Base-by-base conservation (phyloP, 2,888 invertebrate species). In the Tetragonisca angustula region DNA sequence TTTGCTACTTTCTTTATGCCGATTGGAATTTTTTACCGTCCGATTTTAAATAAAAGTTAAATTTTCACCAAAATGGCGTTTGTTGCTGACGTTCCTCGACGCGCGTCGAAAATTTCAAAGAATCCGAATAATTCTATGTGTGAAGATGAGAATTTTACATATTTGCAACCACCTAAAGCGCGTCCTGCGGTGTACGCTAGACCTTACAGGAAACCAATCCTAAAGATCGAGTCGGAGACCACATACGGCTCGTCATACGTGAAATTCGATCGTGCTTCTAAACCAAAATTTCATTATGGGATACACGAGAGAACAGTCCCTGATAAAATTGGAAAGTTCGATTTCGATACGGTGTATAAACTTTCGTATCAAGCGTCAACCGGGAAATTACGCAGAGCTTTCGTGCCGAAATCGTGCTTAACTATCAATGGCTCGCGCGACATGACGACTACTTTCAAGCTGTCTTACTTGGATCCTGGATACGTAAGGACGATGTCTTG, bases 401-500 rank as follows among this genome's bases (percentile, higher is more conserved):
- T 87, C 68, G 74, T 85, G 64, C 90, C 90, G 0, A 79, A 15
- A 74, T 17, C 81, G 19, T 86, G 85, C 78, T 84, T 92, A 83
- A 85, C 24, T 80, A 84, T 69, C 62, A 85, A 76, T n/a, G 85
- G 87, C n/a, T 84, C 74, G 0, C 85, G 77, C 54, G 85, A 89
- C 62, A 80, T 86, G 54, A 70, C 62, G 4, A 90, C 88, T 24
- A 83, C 86, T 69, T 86, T 91, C 21, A 73, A 49, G 64, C 72
- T 64, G 49, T 91, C 91, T 11, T 92, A 91, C 32, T 61, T 78
- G 13, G 4, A 81, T 24, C 76, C 89, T 72, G 89, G 90, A 36
- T 86, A 81, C 56, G 69, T 62, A 19, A 64, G 72, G 49, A 84
- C 87, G 0, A 69, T 50, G 78, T 43, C 76, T 5, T 86, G 67